A percentile compares a stretch with the other conserved stretches of the same genome.
phyloP scores from a whole-genome alignment of 1,140 invertebrate species.

The Thereuonema tuberculata region DNA sequence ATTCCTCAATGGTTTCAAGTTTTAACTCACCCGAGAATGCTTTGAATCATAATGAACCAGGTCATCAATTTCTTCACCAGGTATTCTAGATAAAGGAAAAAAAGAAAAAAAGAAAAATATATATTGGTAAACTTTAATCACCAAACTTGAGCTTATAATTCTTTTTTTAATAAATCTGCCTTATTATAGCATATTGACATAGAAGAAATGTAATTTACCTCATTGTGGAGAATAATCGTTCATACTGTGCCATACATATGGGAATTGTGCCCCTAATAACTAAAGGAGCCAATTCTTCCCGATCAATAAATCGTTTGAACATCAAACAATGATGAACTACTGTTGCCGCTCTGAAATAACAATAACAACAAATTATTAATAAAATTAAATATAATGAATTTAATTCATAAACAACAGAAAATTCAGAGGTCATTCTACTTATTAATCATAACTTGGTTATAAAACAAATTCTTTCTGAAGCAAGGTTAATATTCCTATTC shows the following conservation, averaged over 20 bases:
- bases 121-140: slow-evolving; percentile 7
- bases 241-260: slow-evolving; percentile 34
- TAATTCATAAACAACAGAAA: too few species aligned
- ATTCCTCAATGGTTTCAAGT: too few species aligned
- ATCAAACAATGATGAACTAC: slow-evolving; percentile 30
- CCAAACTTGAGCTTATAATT: neutral
- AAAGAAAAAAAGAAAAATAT: slow-evolving; percentile 6
- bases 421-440: too few species aligned
- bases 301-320: slow-evolving; percentile 35
- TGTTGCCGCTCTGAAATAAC: slow-evolving; percentile 30
- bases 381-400: slow-evolving; percentile 4
- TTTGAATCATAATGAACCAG: slow-evolving; percentile 30
- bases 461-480: too few species aligned
- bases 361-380: slow-evolving; percentile 10
- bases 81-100: slow-evolving; percentile 28
- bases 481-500: too few species aligned
- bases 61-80: slow-evolving; percentile 35
- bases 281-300: slow-evolving; percentile 35
- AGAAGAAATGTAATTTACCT: slow-evolving; percentile 22
- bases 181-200: neutral
- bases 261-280: slow-evolving; percentile 34
- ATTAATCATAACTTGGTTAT: too few species aligned
- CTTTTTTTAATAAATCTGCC: neutral
- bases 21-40: slow-evolving; percentile 22
- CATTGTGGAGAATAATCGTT: slow-evolving; percentile 28